Conservation (phyloP, 2,888 invertebrate species). For the Parascotia fuliginaria region DNA sequence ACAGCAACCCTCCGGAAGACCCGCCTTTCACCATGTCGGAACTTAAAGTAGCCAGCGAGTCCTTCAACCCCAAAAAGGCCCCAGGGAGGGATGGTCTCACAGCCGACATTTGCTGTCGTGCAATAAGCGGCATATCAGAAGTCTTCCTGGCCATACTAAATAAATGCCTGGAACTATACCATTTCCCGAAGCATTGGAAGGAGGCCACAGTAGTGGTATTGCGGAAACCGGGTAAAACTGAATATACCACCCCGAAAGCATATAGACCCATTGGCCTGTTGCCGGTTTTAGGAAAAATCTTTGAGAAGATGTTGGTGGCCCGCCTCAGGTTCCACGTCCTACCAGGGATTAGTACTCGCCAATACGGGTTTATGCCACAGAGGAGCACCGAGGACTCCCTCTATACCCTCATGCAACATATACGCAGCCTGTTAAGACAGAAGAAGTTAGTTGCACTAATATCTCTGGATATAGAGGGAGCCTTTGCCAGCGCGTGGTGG, state of each 20-base stretch:
- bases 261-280: background rate
- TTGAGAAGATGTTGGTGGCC: background rate
- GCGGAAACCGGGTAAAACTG: background rate
- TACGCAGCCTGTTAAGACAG: background rate
- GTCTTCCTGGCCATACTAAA: background rate
- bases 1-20: background rate
- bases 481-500: constrained; percentile 34
- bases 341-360: constrained; percentile 1
- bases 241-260: background rate
- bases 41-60: background rate
- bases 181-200: background rate
- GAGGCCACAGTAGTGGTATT: background rate
- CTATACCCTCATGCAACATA: background rate
- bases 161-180: background rate
- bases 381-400: constrained; percentile 23
- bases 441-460: background rate
- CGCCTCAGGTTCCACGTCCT: background rate
- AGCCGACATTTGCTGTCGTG: background rate
- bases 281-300: background rate
- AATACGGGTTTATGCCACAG: constrained; percentile 30
- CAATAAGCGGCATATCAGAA: background rate
- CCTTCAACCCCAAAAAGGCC: background rate
- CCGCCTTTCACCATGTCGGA: background rate
- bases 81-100: background rate
- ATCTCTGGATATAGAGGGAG: constrained; percentile 27